Evolutionary conservation across 1,140 invertebrate genomes (phyloP), one percentile per base, ranked within the genome.

Genomic region (Choristoneura fumiferana): DNA sequence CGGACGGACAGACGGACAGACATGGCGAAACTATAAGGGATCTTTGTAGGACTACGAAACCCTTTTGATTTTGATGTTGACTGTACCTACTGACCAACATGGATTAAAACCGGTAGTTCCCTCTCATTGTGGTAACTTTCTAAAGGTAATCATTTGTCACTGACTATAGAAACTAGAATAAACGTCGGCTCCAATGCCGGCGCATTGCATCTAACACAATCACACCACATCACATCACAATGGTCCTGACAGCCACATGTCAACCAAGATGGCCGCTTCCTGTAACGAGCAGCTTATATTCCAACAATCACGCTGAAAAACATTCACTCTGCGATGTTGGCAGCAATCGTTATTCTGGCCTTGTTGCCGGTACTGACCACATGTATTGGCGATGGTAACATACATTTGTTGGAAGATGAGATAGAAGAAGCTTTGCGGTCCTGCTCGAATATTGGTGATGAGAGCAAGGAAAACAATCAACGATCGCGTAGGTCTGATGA

Each of bases 341-440:
- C 34, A 34, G 29, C 58, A 13, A 36, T 72, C 17, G 13, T 75
- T 45, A 34, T 79, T n/a, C 56, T 81, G 34, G 8, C 55, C 12
- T 5, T 80, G 9, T 36, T 84, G 17, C 69, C 73, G 8, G 36
- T 54, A 14, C 57, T 77, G 8, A 67, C 71, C 9, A 49, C 52
- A 18, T 73, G 69, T 54, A 63, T 72, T 0, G 73, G 78, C 4
- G 76, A 88, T 33, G 85, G 84, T 0, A 88, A 88, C 43, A 81
- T 87, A 34, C 74, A 73, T 33, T 56, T 88, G 8, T 45, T 87
- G 9, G 77, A 87, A 65, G 74, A 85, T 56, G 85, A 88, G 62
- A 62, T 87, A 13, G 67, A 65, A 0, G 56, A 58, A 1, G 84
- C 81, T n/a, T 13, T 88, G 37, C 67, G 65, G 18, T 56, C 65